These are phyloP conservation scores for Hydropsyche betteni DNA, from an alignment of 2,888 invertebrate species.

Conservation along the genomic window DNA sequence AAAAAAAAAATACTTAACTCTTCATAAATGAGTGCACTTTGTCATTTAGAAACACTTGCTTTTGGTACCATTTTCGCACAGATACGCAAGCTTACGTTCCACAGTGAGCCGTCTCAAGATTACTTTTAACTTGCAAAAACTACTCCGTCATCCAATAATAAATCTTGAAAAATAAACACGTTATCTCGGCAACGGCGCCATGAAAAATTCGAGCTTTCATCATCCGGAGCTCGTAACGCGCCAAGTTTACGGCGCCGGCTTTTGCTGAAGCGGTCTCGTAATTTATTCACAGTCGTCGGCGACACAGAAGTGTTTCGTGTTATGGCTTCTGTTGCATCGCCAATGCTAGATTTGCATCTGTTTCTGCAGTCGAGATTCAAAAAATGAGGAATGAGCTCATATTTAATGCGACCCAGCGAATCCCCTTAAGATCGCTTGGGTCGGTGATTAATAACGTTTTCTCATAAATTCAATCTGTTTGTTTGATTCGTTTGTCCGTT, in stretches of 20 bases:
- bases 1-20: no score
- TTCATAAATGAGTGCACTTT: no score
- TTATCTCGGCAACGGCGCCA: not conserved
- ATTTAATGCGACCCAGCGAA: conserved; percentile 6
- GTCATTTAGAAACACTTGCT: no score
- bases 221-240: not conserved
- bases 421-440: not conserved
- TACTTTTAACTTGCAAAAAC: no score
- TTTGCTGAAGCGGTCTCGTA: not conserved
- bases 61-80: no score
- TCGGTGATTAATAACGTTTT: no score
- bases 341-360: not conserved
- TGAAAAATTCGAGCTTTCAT: conserved; percentile 3
- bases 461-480: no score
- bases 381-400: not conserved
- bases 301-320: not conserved
- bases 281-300: conserved; percentile 2
- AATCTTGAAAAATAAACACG: no score
- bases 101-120: no score
- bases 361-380: not conserved
- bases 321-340: conserved; percentile 1
- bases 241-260: conserved; percentile 6
- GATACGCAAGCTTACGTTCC: no score
- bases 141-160: no score
- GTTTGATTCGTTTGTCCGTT: no score